Evolutionary conservation across 1,140 invertebrate species (phyloP).

Genomic region (Drosophila leontia): DNA sequence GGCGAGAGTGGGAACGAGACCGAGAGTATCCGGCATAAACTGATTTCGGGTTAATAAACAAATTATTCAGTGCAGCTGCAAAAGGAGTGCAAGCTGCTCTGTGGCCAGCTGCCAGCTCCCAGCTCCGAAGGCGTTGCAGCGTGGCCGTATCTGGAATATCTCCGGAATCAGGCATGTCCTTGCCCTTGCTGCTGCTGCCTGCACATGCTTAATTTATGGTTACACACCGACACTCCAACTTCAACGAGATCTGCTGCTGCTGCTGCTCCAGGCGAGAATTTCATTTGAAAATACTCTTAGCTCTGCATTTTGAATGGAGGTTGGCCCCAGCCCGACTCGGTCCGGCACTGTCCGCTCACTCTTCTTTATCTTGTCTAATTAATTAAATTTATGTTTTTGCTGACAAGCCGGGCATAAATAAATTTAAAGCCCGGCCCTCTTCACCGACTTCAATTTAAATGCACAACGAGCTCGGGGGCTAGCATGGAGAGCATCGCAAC

Average conservation of each 20-base stretch:
- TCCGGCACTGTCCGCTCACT: slow-evolving; percentile 14
- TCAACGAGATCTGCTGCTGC: slow-evolving; percentile 12
- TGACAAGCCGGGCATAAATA: slow-evolving; percentile 69
- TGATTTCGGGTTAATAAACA: slow-evolving; percentile 80
- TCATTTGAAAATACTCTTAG: slow-evolving; percentile 59
- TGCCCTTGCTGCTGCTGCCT: slow-evolving; percentile 27
- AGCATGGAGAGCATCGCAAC: neutral
- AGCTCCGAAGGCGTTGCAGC: slow-evolving; percentile 32
- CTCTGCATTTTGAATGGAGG: slow-evolving; percentile 66
- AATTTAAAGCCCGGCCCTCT: slow-evolving; percentile 67
- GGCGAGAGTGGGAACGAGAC: neutral
- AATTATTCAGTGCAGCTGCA: slow-evolving; percentile 73
- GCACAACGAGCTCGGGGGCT: slow-evolving; percentile 36
- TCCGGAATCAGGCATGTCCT: slow-evolving; percentile 28
- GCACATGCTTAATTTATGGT: slow-evolving; percentile 71
- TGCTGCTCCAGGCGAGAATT: slow-evolving; percentile 46
- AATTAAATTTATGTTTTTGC: slow-evolving; percentile 77
- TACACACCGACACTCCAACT: slow-evolving; percentile 46
- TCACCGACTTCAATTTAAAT: slow-evolving; percentile 61
- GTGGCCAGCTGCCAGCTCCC: slow-evolving; percentile 12
- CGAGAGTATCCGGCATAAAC: slow-evolving; percentile 56
- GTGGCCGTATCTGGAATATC: slow-evolving; percentile 34
- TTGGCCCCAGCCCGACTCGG: neutral
- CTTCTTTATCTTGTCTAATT: slow-evolving; percentile 77
- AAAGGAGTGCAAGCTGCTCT: slow-evolving; percentile 39